Evolutionary conservation across 2,888 invertebrate genomes (phyloP).

Genomic region (Leucophenga maculata): DNA sequence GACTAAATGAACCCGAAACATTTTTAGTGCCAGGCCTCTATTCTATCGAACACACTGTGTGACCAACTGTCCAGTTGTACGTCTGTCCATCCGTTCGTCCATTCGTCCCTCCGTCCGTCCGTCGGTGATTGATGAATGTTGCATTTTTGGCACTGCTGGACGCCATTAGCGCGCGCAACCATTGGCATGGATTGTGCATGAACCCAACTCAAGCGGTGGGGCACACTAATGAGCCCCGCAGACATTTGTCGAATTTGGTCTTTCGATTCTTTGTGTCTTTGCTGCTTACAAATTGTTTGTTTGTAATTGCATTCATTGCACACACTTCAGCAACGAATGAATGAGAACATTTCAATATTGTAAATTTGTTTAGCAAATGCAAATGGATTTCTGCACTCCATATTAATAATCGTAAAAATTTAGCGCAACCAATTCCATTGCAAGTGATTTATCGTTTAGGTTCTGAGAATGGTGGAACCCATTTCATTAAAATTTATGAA

Average conservation of each 20-base stretch:
- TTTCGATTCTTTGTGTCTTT: neutral
- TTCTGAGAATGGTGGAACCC: too few relatives aligned
- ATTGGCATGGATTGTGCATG: neutral
- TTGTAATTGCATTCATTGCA: slow-evolving; percentile 12
- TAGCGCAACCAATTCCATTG: too few relatives aligned
- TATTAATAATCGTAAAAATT: neutral
- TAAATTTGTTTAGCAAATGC: too few relatives aligned
- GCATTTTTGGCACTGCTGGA: slow-evolving; percentile 64
- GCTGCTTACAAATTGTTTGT: slow-evolving; percentile 10
- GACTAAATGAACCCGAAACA: neutral
- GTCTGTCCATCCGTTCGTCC: neutral
- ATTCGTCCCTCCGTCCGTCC: neutral
- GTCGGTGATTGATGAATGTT: slow-evolving; percentile 67
- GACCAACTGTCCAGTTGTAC: neutral
- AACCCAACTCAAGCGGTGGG: neutral
- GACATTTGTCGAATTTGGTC: slow-evolving; percentile 7
- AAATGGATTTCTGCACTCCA: neutral
- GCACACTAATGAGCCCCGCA: slow-evolving; percentile 16
- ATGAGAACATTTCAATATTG: slow-evolving; percentile 5
- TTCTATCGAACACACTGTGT: neutral
- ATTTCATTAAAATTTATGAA: too few relatives aligned
- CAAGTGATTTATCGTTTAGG: too few relatives aligned
- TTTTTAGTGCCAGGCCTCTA: neutral
- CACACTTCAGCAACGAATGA: neutral
- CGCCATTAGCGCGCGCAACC: slow-evolving; percentile 34